These are phyloP conservation scores for Anolis carolinensis DNA, from an alignment of 2,113 vertebrate species.

Conservation along the genomic window DNA sequence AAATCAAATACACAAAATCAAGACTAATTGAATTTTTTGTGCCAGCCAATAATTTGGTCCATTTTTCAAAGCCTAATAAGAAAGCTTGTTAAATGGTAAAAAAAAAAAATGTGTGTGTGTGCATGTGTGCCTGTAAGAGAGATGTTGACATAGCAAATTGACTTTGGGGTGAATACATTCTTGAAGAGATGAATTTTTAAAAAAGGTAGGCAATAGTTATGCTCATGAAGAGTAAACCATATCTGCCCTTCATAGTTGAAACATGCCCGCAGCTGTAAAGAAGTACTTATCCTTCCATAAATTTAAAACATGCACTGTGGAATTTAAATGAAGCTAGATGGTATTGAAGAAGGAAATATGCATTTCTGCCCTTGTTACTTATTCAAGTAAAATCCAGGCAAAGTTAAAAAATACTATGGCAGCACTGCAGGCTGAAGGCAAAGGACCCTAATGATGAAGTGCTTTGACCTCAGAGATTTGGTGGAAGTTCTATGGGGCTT, in stretches of 20 bases:
- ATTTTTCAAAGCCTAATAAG: slow-evolving; percentile 70
- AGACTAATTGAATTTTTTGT: slow-evolving; percentile 68
- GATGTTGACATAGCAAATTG: slow-evolving; percentile 40
- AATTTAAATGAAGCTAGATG: background rate
- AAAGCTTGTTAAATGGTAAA: slow-evolving; percentile 67
- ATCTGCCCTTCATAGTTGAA: background rate
- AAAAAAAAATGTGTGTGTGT: slow-evolving; percentile 27
- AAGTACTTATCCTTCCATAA: background rate
- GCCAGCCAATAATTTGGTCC: slow-evolving; percentile 64
- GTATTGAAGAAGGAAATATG: background rate
- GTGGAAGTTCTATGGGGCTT: too few relatives aligned
- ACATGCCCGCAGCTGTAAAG: background rate
- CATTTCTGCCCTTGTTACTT: background rate
- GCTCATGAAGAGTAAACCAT: background rate
- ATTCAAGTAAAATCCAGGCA: background rate
- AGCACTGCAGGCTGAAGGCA: too few relatives aligned
- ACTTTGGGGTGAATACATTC: slow-evolving; percentile 36
- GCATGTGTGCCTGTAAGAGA: slow-evolving; percentile 45
- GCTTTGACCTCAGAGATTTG: too few relatives aligned
- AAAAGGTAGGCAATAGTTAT: background rate
- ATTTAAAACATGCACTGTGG: background rate
- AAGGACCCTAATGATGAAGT: too few relatives aligned
- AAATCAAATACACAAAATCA: slow-evolving; percentile 73
- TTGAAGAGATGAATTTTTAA: slow-evolving; percentile 10
- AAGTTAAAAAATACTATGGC: background rate